Evolutionary conservation across 1,140 invertebrate genomes (phyloP).

Genomic region (Eufriesea mexicana): DNA sequence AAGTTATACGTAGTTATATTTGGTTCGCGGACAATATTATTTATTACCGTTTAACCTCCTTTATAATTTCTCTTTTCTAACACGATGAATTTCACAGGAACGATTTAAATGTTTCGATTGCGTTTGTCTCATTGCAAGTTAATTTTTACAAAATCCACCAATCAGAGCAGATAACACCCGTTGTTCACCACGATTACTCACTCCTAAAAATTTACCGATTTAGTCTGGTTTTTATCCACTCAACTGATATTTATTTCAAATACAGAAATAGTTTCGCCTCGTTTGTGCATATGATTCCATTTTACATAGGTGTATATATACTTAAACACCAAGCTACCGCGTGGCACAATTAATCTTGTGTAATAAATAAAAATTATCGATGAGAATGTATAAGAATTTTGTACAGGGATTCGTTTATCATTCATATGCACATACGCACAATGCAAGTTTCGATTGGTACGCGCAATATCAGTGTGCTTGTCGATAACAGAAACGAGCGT

Average conservation of each 20-base stretch:
- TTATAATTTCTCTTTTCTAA: neutral
- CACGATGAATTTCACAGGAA: neutral
- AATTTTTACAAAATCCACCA: conserved; percentile 5
- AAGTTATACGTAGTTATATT: neutral
- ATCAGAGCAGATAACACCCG: neutral
- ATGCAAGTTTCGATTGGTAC: conserved; percentile 51
- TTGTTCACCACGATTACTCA: neutral
- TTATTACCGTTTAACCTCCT: neutral
- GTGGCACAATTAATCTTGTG: conserved; percentile 40
- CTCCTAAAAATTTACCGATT: conserved; percentile 5
- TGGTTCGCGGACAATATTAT: neutral
- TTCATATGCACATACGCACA: conserved; percentile 60
- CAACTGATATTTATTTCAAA: conserved; percentile 60
- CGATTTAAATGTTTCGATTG: conserved; percentile 10
- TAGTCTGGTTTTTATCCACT: neutral
- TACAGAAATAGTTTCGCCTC: conserved; percentile 75
- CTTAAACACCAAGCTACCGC: conserved; percentile 52
- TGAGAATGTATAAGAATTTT: conserved; percentile 66
- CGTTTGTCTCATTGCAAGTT: neutral
- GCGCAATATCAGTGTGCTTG: conserved; percentile 23
- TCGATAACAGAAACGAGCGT: neutral
- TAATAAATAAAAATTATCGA: conserved; percentile 54
- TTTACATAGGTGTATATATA: conserved; percentile 73
- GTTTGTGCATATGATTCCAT: conserved; percentile 72
- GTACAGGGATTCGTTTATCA: conserved; percentile 71